Conservation (phyloP, 2,797 vertebrate species). For the Pseudocheirus occidentalis region DNA sequence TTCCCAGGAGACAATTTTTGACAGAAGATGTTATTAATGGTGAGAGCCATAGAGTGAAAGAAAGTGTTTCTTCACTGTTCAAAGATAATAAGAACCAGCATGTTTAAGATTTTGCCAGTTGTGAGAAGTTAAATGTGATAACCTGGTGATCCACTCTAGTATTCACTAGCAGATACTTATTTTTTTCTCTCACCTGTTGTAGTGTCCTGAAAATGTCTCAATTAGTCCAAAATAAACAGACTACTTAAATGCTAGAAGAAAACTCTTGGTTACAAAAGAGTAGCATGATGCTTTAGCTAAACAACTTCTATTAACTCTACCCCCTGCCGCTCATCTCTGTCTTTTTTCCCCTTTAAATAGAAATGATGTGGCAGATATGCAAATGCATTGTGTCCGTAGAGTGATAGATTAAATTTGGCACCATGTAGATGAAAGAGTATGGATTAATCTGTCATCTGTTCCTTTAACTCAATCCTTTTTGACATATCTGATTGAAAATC, state of each 20-base stretch:
- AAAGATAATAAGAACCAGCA: background rate
- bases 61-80: background rate
- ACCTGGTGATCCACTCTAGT: background rate
- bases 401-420: slow-evolving; percentile 52
- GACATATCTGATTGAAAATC: slow-evolving; percentile 70
- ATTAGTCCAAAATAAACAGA: slow-evolving; percentile 38
- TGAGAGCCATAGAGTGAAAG: background rate
- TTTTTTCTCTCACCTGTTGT: background rate
- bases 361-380: slow-evolving; percentile 47
- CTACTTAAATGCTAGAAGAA: background rate
- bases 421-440: slow-evolving; percentile 53
- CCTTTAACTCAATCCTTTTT: slow-evolving; percentile 68
- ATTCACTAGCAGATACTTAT: background rate
- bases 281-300: slow-evolving; percentile 8
- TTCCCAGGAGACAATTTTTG: background rate
- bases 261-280: background rate
- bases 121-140: background rate
- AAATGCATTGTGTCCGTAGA: slow-evolving; percentile 50
- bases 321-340: slow-evolving; percentile 50
- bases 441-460: slow-evolving; percentile 59
- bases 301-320: slow-evolving; percentile 55
- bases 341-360: slow-evolving; percentile 12
- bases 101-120: background rate
- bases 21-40: slow-evolving; percentile 2
- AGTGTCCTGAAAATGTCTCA: background rate